Conservation (phyloP, 2,113 vertebrate species). For the Pycnonotus jocosus region DNA sequence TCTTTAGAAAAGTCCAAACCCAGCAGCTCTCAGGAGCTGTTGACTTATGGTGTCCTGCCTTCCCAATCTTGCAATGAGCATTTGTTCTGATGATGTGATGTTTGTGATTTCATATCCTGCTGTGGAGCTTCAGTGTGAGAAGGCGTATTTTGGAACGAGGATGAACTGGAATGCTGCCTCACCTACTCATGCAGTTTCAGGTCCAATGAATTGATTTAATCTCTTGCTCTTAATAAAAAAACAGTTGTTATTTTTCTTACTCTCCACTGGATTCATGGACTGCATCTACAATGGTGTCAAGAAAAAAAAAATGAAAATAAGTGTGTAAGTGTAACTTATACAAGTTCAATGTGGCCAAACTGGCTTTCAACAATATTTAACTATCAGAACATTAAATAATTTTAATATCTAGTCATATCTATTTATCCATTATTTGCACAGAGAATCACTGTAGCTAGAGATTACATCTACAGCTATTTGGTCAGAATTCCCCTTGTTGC, state of each 20-base stretch:
- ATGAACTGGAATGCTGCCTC: conserved; percentile 62
- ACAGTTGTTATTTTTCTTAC: conserved; percentile 58
- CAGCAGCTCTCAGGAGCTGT: conserved; percentile 5
- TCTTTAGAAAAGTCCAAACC: conserved; percentile 20
- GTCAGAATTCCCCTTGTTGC: neutral
- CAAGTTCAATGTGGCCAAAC: neutral
- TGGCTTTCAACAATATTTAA: neutral
- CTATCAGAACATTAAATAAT: neutral
- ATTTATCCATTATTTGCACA: neutral
- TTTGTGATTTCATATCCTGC: conserved; percentile 68
- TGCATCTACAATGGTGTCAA: conserved; percentile 13
- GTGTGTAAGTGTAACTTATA: neutral
- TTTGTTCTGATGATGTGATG: conserved; percentile 67
- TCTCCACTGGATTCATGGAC: conserved; percentile 18
- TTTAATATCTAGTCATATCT: neutral
- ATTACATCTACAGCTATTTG: neutral
- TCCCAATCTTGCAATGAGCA: conserved; percentile 30
- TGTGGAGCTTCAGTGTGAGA: conserved; percentile 53
- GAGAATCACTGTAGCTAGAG: neutral
- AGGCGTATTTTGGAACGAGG: conserved; percentile 55
- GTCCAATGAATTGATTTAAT: conserved; percentile 65
- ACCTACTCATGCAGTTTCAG: conserved; percentile 61
- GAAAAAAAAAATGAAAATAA: neutral
- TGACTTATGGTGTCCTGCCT: conserved; percentile 54
- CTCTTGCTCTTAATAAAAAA: conserved; percentile 60